phyloP scores from a whole-genome alignment of 1,140 invertebrate genomes.

The Oryzaephilus surinamensis region DNA sequence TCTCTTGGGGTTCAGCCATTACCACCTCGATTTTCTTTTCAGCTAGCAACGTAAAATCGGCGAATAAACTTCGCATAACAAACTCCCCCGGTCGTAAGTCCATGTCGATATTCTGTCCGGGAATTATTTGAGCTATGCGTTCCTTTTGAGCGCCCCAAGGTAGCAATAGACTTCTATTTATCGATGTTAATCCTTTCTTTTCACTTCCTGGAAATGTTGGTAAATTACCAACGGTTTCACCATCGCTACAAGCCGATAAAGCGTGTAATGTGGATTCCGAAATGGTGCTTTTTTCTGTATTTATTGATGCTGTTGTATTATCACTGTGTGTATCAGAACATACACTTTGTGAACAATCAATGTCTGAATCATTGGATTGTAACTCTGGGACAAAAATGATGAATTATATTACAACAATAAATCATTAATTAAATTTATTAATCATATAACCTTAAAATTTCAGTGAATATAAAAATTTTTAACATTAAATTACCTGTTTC shows the following conservation, averaged over 20 bases:
- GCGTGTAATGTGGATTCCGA: slow-evolving; percentile 27
- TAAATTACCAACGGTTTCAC: slow-evolving; percentile 1
- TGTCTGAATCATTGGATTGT: slow-evolving; percentile 25
- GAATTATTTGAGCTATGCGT: slow-evolving; percentile 41
- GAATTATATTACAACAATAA: no score
- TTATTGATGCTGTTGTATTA: slow-evolving; percentile 22
- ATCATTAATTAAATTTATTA: no score
- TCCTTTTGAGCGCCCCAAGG: slow-evolving; percentile 77
- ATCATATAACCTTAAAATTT: no score
- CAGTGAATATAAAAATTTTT: no score
- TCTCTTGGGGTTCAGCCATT: slow-evolving; percentile 83
- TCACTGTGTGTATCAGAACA: slow-evolving; percentile 28
- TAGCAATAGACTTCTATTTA: slow-evolving; percentile 41
- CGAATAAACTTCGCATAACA: slow-evolving; percentile 87
- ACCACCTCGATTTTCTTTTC: slow-evolving; percentile 93
- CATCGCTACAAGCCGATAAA: slow-evolving; percentile 12
- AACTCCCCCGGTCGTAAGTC: slow-evolving; percentile 81
- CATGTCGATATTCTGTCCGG: slow-evolving; percentile 43
- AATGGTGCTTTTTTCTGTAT: slow-evolving; percentile 27
- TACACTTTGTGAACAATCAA: slow-evolving; percentile 25
- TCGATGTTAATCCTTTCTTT: background rate
- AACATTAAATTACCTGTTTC: slow-evolving; percentile 2
- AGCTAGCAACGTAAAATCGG: slow-evolving; percentile 85
- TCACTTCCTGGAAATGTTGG: background rate
- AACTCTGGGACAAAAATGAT: slow-evolving; percentile 23